Conservation (phyloP, 2,888 invertebrate species). For the Therioaphis trifolii region DNA sequence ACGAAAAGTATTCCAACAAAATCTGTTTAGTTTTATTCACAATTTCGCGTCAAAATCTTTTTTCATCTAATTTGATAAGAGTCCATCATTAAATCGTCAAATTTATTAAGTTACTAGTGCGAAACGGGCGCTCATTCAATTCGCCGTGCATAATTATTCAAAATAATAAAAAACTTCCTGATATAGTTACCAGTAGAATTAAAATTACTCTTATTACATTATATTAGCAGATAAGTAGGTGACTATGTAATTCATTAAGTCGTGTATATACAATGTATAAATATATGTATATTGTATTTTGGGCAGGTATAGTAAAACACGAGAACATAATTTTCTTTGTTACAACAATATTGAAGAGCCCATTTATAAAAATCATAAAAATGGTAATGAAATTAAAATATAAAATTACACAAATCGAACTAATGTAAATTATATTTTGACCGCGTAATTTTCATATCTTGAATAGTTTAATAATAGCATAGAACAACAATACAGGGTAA, state of each 20-base stretch:
- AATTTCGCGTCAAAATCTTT: too few species aligned
- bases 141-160: conserved; percentile 19
- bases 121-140: conserved; percentile 1
- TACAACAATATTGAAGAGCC: too few species aligned
- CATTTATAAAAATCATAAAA: not conserved
- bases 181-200: not conserved
- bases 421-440: not conserved
- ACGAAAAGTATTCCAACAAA: too few species aligned
- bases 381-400: not conserved
- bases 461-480: not conserved
- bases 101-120: conserved; percentile 24
- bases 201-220: not conserved
- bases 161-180: conserved; percentile 41
- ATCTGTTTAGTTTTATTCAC: too few species aligned
- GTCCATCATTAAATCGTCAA: conserved; percentile 1
- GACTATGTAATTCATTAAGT: not conserved
- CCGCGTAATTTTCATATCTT: not conserved
- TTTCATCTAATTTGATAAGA: too few species aligned
- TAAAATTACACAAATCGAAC: not conserved
- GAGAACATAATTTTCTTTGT: conserved; percentile 1
- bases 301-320: not conserved
- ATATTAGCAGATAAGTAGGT: not conserved
- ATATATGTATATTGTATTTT: not conserved
- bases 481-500: not conserved
- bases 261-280: not conserved